Conservation (phyloP, 2,888 invertebrate species). For the Matsumyia berberina region DNA sequence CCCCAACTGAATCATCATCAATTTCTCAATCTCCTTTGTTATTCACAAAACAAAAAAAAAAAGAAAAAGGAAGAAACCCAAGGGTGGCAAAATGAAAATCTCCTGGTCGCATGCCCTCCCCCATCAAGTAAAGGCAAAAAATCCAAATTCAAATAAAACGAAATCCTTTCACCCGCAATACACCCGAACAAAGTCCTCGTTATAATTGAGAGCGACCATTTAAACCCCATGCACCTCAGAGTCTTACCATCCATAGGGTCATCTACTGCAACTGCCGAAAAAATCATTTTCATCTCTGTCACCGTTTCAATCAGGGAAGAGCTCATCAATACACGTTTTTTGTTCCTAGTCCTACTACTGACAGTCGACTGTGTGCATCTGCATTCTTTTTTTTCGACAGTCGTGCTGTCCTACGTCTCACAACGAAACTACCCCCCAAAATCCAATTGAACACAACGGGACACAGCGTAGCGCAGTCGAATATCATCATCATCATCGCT, state of each 20-base stretch:
- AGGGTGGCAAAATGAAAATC: slow-evolving; percentile 66
- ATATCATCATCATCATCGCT: slow-evolving; percentile 71
- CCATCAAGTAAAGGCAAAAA: slow-evolving; percentile 31
- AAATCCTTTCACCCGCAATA: slow-evolving; percentile 60
- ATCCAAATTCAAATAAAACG: slow-evolving; percentile 71
- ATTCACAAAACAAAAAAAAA: slow-evolving; percentile 32
- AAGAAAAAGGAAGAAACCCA: slow-evolving; percentile 28
- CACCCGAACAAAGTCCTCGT: slow-evolving; percentile 72
- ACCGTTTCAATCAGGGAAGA: slow-evolving; percentile 75
- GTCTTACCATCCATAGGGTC: slow-evolving; percentile 65
- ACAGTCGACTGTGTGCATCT: slow-evolving; percentile 45
- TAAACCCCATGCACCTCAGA: slow-evolving; percentile 53
- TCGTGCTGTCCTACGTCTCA: slow-evolving; percentile 63
- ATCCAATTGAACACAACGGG: slow-evolving; percentile 68
- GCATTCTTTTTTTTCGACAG: slow-evolving; percentile 36
- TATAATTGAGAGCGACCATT: slow-evolving; percentile 74
- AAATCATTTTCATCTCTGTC: slow-evolving; percentile 76
- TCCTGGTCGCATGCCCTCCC: slow-evolving; percentile 63
- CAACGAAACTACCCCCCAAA: slow-evolving; percentile 56
- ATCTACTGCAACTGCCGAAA: slow-evolving; percentile 75
- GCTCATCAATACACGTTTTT: slow-evolving; percentile 72
- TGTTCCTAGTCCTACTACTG: slow-evolving; percentile 39
- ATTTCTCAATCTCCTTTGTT: slow-evolving; percentile 71
- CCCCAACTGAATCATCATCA: slow-evolving; percentile 65
- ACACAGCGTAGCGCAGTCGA: slow-evolving; percentile 48